A percentile compares a stretch with the other conserved stretches of the same genome.
These are phyloP conservation scores for Saxicola maurus DNA, from an alignment of 2,797 vertebrate species.

Conservation along the genomic window DNA sequence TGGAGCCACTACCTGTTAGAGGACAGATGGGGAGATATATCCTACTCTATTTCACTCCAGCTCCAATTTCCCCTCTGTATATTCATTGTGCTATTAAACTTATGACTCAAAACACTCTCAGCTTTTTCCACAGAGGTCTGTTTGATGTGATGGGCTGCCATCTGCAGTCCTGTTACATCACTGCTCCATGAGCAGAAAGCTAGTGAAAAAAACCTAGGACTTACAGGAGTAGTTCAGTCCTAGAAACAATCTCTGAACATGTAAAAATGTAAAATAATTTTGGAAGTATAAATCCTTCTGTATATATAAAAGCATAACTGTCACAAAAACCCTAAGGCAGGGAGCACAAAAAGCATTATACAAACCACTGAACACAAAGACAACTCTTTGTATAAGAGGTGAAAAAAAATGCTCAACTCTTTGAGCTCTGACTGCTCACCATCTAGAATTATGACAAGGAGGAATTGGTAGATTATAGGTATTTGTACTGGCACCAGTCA, in stretches of 20 bases:
- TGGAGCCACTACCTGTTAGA: not conserved
- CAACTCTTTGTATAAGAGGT: not conserved
- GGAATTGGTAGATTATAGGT: constrained; percentile 13
- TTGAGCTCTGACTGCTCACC: not conserved
- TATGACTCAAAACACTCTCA: not conserved
- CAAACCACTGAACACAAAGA: not conserved
- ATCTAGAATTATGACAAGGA: constrained; percentile 18
- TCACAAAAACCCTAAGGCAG: not conserved
- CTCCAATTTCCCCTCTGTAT: not conserved
- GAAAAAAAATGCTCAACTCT: not conserved
- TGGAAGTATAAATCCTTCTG: not conserved
- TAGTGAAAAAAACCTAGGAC: not conserved
- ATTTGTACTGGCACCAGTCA: constrained; percentile 10
- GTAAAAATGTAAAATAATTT: not conserved
- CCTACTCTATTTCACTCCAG: not conserved
- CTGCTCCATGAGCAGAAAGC: not conserved
- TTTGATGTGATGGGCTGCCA: constrained; percentile 53
- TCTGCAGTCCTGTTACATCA: constrained; percentile 39
- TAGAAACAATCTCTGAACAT: not conserved
- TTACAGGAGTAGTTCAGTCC: not conserved
- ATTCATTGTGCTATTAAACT: not conserved
- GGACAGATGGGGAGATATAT: not conserved
- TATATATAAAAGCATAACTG: not conserved
- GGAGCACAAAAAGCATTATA: not conserved
- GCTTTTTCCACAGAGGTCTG: not conserved